Evolutionary conservation across 2,888 invertebrate species (phyloP).

Genomic region (Tetanocera ferruginea): DNA sequence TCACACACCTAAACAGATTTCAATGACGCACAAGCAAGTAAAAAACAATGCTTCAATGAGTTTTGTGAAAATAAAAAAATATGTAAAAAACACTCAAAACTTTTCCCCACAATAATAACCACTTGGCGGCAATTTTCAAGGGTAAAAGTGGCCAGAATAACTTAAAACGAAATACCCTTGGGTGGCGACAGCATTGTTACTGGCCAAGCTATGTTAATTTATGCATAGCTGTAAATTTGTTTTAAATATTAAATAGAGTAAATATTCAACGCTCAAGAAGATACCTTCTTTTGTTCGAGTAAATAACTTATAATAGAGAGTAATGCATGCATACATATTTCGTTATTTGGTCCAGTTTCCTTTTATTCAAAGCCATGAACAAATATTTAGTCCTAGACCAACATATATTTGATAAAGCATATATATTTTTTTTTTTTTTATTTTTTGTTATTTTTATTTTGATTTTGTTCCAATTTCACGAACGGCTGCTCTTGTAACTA

Average conservation of each 20-base stretch:
- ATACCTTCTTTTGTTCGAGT: too few relatives aligned
- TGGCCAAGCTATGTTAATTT: not conserved
- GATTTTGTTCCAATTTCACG: not conserved
- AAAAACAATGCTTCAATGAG: not conserved
- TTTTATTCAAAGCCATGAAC: not conserved
- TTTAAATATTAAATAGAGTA: too few relatives aligned
- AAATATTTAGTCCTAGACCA: not conserved
- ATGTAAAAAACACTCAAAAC: not conserved
- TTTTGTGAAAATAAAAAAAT: not conserved
- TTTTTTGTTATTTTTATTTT: not conserved
- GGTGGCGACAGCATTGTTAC: not conserved
- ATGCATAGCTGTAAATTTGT: not conserved
- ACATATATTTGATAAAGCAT: conserved; percentile 14
- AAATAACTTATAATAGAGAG: too few relatives aligned
- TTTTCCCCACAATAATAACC: not conserved
- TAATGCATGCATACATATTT: too few relatives aligned
- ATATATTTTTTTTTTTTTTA: not conserved
- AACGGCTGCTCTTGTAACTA: too few relatives aligned
- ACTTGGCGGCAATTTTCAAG: conserved; percentile 10
- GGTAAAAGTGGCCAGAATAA: not conserved
- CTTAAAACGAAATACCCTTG: conserved; percentile 10
- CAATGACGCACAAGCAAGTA: not conserved
- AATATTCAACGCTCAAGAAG: too few relatives aligned
- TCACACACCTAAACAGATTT: too few relatives aligned
- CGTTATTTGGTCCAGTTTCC: too few relatives aligned